Conservation (phyloP, 1,140 invertebrate genomes). For the Lepidurus apus region DNA sequence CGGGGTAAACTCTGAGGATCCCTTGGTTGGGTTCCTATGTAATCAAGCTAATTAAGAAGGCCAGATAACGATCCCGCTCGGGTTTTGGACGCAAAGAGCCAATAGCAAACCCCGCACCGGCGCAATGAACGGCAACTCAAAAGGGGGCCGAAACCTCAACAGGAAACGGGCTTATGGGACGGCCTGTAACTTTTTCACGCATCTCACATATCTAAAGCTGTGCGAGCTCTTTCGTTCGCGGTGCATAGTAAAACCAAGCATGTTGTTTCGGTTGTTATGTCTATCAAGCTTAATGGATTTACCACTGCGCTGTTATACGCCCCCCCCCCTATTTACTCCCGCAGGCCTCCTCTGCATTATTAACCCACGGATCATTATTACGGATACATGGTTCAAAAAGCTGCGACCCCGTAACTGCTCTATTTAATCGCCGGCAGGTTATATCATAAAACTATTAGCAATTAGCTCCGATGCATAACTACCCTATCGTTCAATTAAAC, state of each 20-base stretch:
- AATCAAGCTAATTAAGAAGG: constrained; percentile 15
- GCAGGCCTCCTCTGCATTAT: neutral
- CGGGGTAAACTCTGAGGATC: neutral
- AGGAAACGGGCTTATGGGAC: neutral
- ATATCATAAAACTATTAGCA: constrained; percentile 3
- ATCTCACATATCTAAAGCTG: neutral
- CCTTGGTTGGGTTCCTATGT: constrained; percentile 6
- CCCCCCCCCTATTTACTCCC: neutral
- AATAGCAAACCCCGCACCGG: neutral
- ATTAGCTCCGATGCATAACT: neutral
- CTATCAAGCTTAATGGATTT: constrained; percentile 8
- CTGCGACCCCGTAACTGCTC: too few species aligned
- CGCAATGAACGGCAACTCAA: neutral
- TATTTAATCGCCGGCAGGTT: neutral
- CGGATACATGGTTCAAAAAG: too few species aligned
- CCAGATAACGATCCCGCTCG: neutral
- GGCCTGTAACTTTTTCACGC: neutral
- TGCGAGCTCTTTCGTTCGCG: neutral
- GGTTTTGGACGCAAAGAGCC: neutral
- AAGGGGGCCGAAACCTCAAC: neutral
- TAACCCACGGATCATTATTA: neutral
- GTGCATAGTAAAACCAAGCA: neutral
- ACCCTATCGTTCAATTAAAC: too few species aligned
- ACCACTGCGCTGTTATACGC: neutral
- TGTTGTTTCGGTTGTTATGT: neutral